Evolutionary conservation across 2,888 invertebrate genomes (phyloP).

Genomic region (Scaptomyza parva): DNA sequence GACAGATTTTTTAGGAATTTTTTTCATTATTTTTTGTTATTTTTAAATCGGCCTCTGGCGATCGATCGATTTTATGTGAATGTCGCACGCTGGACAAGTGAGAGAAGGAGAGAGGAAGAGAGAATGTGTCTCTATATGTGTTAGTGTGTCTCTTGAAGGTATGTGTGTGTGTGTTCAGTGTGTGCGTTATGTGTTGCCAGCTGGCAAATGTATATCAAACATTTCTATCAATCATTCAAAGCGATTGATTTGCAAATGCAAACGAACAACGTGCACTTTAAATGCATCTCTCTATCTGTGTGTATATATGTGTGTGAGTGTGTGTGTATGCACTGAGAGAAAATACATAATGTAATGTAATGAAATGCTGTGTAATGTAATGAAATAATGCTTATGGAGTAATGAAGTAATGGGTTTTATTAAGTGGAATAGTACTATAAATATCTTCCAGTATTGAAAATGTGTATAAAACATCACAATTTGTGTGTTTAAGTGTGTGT

Average conservation of each 20-base stretch:
- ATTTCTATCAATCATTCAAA: constrained; percentile 80
- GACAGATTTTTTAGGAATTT: background rate
- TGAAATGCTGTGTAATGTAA: too few relatives aligned
- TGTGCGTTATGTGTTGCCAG: constrained; percentile 36
- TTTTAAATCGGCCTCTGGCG: constrained; percentile 52
- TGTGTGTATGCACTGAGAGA: background rate
- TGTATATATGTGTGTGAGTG: background rate
- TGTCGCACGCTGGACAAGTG: constrained; percentile 8
- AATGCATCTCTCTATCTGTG: constrained; percentile 5
- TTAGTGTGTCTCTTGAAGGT: background rate
- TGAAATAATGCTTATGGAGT: too few relatives aligned
- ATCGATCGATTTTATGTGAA: constrained; percentile 58
- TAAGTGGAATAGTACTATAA: too few relatives aligned
- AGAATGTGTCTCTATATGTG: constrained; percentile 1
- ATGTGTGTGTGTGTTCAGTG: background rate
- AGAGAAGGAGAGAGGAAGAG: background rate
- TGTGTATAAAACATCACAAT: background rate
- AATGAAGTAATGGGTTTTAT: too few relatives aligned
- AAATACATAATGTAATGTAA: background rate
- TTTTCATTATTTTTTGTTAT: constrained; percentile 28
- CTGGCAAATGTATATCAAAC: constrained; percentile 75
- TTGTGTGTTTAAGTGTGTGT: too few relatives aligned
- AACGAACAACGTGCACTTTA: constrained; percentile 52
- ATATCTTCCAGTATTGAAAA: background rate
- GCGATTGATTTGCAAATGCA: constrained; percentile 75